These are phyloP conservation scores for Dendrolimus kikuchii DNA, from an alignment of 1,140 invertebrate genomes.

Conservation along the genomic window DNA sequence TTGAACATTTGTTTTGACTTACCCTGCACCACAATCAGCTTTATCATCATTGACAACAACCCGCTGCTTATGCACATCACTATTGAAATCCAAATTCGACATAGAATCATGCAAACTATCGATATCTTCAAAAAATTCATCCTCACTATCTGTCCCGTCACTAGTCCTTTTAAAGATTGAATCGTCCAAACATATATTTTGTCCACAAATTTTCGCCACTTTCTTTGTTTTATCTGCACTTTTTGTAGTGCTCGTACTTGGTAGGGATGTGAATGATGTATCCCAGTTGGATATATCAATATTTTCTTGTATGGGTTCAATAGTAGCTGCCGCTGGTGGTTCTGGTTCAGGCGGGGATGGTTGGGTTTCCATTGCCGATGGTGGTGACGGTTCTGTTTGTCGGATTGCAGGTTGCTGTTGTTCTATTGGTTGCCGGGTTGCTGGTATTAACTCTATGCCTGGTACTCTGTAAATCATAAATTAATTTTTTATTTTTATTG, in stretches of 20 bases:
- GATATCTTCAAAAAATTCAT: slow-evolving; percentile 45
- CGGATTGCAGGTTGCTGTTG: neutral
- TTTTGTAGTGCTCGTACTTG: slow-evolving; percentile 36
- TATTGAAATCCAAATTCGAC: slow-evolving; percentile 11
- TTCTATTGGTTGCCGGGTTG: slow-evolving; percentile 10
- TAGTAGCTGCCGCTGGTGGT: slow-evolving; percentile 6
- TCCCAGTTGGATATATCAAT: slow-evolving; percentile 56
- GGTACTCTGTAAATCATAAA: slow-evolving; percentile 43
- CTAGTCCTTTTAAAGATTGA: slow-evolving; percentile 41
- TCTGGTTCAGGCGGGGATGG: neutral
- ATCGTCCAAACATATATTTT: slow-evolving; percentile 59
- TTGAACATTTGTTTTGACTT: too few species aligned
- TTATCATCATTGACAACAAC: slow-evolving; percentile 29
- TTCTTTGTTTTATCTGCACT: slow-evolving; percentile 25
- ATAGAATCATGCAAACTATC: slow-evolving; percentile 26
- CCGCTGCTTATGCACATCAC: slow-evolving; percentile 32
- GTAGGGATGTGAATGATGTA: slow-evolving; percentile 17
- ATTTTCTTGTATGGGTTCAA: neutral
- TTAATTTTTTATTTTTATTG: too few species aligned
- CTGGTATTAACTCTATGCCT: slow-evolving; percentile 44
- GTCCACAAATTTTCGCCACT: slow-evolving; percentile 53
- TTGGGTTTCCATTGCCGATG: slow-evolving; percentile 4
- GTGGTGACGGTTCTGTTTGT: slow-evolving; percentile 6
- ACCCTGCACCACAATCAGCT: neutral
- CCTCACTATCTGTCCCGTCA: slow-evolving; percentile 32